Evolutionary conservation across 1,140 invertebrate genomes (phyloP).

Genomic region (Brachionus asplanchnoidis): DNA sequence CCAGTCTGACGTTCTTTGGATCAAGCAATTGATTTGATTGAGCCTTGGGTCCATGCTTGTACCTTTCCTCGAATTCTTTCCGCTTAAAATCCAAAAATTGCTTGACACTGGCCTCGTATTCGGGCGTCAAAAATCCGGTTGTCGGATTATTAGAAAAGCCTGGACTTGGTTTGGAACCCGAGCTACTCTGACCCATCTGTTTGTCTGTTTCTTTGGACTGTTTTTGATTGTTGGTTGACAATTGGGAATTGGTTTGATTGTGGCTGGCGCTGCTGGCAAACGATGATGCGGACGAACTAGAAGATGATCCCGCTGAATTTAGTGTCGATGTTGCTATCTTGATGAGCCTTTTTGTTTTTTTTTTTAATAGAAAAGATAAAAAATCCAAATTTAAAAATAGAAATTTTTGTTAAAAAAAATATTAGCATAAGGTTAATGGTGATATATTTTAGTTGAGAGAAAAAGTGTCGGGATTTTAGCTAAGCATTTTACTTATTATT

Average conservation of each 20-base stretch:
- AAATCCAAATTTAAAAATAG: background rate
- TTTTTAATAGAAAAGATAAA: background rate
- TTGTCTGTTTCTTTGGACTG: background rate
- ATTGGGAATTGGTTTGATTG: background rate
- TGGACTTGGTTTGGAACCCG: background rate
- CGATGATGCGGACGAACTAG: constrained; percentile 2
- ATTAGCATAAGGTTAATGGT: background rate
- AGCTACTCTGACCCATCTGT: constrained; percentile 8
- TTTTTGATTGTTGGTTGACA: background rate
- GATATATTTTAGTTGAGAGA: background rate
- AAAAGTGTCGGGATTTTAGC: background rate
- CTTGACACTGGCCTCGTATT: constrained; percentile 32
- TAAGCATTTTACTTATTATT: background rate
- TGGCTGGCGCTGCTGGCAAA: background rate
- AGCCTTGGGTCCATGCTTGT: background rate
- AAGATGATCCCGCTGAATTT: background rate
- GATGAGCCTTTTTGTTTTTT: constrained; percentile 18
- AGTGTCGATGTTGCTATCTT: constrained; percentile 29
- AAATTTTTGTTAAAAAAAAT: background rate
- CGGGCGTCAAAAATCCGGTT: constrained; percentile 3
- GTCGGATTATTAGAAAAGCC: background rate
- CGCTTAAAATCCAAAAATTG: constrained; percentile 34
- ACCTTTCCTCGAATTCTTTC: constrained; percentile 41
- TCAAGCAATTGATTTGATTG: constrained; percentile 3
- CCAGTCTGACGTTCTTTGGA: constrained; percentile 51